Base-by-base conservation (phyloP, 2,888 invertebrate species). In the Sipha maydis region DNA sequence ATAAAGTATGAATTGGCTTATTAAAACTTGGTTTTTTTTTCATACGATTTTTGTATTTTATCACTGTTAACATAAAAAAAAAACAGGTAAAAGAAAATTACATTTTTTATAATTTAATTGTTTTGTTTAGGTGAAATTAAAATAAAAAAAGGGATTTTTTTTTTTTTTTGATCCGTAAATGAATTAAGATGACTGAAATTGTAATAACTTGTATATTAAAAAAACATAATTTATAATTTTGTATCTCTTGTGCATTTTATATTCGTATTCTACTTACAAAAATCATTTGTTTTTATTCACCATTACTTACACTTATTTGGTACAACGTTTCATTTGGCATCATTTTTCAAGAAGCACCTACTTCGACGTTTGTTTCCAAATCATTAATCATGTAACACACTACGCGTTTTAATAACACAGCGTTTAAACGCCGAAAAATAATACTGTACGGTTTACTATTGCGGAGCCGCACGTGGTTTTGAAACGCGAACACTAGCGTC, bases 81-180 rank as follows among this genome's bases (percentile, higher is more conserved):
- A 11, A 48, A 8, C 11, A 5, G 4, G 21, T 25, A 21, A 78
- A 54, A 56, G 54, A 31, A 11, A n/a, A 69, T 28, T 31, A 78
- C 21, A 48, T 78, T 56, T 31, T 28, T 21, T 3, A 21, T 54
- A 28, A 4, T 48, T 48, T 19, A 77, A 77, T 54, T 28, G 77
- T 77, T 31, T 78, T 54, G 54, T 21, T 78, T 31, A 54, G 7
- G 77, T 78, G 28, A 78, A 54, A 78, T 78, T 54, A 78, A 3
- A 28, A 78, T 31, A 54, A 54, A 9, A 77, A 77, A 77, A 48
- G 41, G 38, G n/a, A 19, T 3, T 78, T 48, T 54, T 78, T 28
- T 3, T 78, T 48, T 54, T 78, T 19, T 78, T 54, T 1, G 21
- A 31, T 28, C 8, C 28, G 54, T 54, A 78, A 78, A 78, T 4